Evolutionary conservation across 2,888 invertebrate genomes (phyloP).

Genomic region (Leucoma salicis): DNA sequence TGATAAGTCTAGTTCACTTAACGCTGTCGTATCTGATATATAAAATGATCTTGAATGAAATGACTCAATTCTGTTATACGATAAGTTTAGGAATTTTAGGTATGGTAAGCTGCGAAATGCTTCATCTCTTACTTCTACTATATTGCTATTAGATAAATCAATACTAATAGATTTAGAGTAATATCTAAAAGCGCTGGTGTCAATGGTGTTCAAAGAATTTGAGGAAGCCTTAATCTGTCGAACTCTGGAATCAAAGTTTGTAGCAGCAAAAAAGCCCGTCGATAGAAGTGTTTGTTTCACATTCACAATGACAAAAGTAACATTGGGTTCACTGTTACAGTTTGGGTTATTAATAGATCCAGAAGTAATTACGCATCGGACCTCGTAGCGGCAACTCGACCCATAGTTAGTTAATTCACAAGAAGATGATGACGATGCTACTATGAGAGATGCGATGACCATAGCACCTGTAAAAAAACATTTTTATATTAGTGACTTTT

Average conservation of each 20-base stretch:
- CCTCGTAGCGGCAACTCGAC: constrained; percentile 48
- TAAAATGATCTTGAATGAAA: constrained; percentile 43
- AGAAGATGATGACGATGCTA: constrained; percentile 22
- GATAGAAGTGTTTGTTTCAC: constrained; percentile 38
- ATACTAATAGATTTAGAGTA: constrained; percentile 43
- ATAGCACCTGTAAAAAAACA: constrained; percentile 31
- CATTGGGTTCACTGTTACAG: constrained; percentile 44
- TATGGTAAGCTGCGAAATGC: constrained; percentile 45
- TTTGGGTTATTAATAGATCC: constrained; percentile 38
- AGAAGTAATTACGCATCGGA: constrained; percentile 45
- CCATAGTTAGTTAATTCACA: constrained; percentile 33
- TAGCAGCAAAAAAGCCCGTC: constrained; percentile 55
- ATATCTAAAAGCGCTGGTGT: constrained; percentile 46
- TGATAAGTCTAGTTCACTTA: constrained; percentile 54
- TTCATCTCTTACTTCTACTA: constrained; percentile 43
- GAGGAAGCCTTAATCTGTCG: constrained; percentile 40
- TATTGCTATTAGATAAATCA: constrained; percentile 51
- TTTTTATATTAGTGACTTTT: too few relatives aligned
- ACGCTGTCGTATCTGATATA: constrained; percentile 27
- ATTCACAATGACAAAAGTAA: constrained; percentile 47
- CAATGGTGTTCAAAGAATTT: constrained; percentile 51
- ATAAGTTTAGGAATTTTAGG: constrained; percentile 51
- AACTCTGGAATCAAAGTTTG: constrained; percentile 67
- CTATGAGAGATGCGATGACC: constrained; percentile 16
- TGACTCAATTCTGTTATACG: constrained; percentile 47